Conservation (phyloP, 2,888 invertebrate species). For the Ptilodon capucinus region DNA sequence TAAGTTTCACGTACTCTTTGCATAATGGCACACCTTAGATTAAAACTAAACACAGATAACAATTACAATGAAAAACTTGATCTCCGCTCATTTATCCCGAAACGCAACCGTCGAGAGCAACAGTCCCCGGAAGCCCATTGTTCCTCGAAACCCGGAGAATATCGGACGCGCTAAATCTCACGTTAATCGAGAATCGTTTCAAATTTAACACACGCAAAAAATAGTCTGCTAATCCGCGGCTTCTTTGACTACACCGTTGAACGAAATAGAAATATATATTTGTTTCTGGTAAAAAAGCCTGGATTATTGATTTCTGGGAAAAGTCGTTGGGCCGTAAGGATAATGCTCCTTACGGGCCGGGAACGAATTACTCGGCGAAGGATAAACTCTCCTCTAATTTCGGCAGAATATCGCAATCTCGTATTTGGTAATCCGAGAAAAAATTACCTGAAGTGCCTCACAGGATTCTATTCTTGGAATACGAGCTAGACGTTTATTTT, state of each 20-base stretch:
- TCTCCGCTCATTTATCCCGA: constrained; percentile 54
- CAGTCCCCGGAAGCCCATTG: constrained; percentile 74
- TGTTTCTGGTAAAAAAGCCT: constrained; percentile 74
- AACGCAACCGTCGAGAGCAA: constrained; percentile 59
- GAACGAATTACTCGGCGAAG: constrained; percentile 76
- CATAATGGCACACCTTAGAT: constrained; percentile 35
- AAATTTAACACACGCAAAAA: constrained; percentile 64
- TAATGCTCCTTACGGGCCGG: constrained; percentile 70
- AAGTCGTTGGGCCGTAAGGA: constrained; percentile 64
- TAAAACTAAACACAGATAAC: constrained; percentile 33
- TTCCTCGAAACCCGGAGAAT: constrained; percentile 57
- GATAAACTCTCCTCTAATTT: constrained; percentile 77
- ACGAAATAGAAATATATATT: constrained; percentile 60
- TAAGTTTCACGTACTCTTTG: constrained; percentile 12
- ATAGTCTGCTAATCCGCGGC: constrained; percentile 74
- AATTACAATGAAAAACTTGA: constrained; percentile 57
- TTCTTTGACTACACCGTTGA: constrained; percentile 65
- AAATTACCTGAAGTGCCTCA: constrained; percentile 57
- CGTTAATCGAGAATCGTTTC: constrained; percentile 72
- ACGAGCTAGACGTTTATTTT: constrained; percentile 7
- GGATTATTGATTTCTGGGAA: constrained; percentile 79
- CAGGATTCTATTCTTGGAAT: constrained; percentile 27
- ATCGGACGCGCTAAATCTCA: constrained; percentile 69
- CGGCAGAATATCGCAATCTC: constrained; percentile 59
- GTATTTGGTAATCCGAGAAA: constrained; percentile 56